Evolutionary conservation across 1,140 invertebrate species (phyloP).

Genomic region (Planococcus citri): DNA sequence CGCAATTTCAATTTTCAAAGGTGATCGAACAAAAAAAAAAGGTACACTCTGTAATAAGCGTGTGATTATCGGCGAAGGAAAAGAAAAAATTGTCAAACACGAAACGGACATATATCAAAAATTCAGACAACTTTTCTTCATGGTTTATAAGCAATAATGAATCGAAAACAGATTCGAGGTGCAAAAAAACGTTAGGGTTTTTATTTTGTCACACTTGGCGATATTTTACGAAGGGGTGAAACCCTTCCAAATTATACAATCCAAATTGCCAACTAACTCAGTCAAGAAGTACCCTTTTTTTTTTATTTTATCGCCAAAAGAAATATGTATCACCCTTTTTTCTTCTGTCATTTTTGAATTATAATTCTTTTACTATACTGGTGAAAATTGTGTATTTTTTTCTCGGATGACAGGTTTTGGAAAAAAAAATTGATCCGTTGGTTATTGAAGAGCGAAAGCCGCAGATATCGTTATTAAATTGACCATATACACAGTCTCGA

Average conservation of each 20-base stretch:
- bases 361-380: slow-evolving; percentile 11
- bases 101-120: slow-evolving; percentile 17
- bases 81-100: slow-evolving; percentile 15
- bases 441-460: too few species aligned
- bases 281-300: slow-evolving; percentile 14
- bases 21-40: not conserved
- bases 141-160: slow-evolving; percentile 19
- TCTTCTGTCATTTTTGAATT: slow-evolving; percentile 14
- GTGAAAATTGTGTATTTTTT: not conserved
- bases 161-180: slow-evolving; percentile 16
- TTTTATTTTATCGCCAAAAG: slow-evolving; percentile 13
- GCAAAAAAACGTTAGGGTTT: slow-evolving; percentile 11
- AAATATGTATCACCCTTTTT: slow-evolving; percentile 17
- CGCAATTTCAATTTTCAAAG: not conserved
- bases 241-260: slow-evolving; percentile 10
- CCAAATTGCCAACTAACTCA: slow-evolving; percentile 14
- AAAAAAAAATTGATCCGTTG: not conserved
- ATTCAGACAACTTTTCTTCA: slow-evolving; percentile 12
- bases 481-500: not conserved
- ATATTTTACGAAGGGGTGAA: slow-evolving; percentile 11
- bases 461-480: not conserved
- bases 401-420: not conserved
- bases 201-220: slow-evolving; percentile 15
- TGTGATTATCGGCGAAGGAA: slow-evolving; percentile 7
- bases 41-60: slow-evolving; percentile 1